These are phyloP conservation scores for Bos indicus DNA, from an alignment of 2,113 vertebrate genomes.

Conservation along the genomic window DNA sequence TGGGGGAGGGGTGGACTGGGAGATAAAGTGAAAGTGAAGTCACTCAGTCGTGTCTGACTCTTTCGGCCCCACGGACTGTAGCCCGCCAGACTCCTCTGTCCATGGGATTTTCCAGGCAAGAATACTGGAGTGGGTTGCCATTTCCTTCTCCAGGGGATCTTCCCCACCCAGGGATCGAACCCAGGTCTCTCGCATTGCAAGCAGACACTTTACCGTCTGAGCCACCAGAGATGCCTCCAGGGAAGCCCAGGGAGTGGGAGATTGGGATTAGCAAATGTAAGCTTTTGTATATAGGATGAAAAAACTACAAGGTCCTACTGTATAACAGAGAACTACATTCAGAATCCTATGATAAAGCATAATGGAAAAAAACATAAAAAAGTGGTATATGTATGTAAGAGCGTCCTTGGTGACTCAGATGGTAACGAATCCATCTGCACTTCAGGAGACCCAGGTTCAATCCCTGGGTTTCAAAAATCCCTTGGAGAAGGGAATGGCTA, in stretches of 20 bases:
- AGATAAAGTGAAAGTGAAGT: neutral
- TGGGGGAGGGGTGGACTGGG: neutral
- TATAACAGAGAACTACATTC: neutral
- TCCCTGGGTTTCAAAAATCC: neutral
- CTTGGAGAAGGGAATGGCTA: neutral
- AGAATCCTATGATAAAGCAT: neutral
- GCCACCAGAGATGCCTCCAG: neutral
- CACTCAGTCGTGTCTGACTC: neutral
- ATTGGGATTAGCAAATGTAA: neutral
- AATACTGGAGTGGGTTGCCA: neutral
- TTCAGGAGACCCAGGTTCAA: neutral
- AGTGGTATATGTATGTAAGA: neutral
- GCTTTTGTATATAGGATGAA: neutral
- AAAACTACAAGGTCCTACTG: neutral
- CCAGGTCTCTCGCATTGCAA: neutral
- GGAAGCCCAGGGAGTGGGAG: neutral
- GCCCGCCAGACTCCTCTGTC: neutral
- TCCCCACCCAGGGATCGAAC: neutral
- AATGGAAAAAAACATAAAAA: neutral
- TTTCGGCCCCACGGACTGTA: fast-evolving
- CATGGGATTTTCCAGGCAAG: neutral
- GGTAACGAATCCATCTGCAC: neutral
- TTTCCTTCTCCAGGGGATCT: neutral
- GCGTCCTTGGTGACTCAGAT: neutral
- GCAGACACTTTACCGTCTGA: fast-evolving